These are phyloP conservation scores for Drosophila borborema DNA, from an alignment of 2,888 invertebrate genomes.

Conservation along the genomic window DNA sequence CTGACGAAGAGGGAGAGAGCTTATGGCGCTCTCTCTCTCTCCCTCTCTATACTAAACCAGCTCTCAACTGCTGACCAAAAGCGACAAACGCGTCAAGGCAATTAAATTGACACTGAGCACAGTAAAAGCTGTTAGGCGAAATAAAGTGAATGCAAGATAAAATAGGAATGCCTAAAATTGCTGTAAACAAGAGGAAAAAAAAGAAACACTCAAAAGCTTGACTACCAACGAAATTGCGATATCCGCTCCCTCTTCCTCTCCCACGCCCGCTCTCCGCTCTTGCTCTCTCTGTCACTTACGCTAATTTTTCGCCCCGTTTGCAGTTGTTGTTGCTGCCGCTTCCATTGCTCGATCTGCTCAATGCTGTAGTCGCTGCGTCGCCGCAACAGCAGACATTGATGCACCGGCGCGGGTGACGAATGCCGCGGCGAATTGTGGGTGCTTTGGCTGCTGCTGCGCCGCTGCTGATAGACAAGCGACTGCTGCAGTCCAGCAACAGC, in stretches of 20 bases:
- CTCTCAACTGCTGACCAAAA: constrained; percentile 37
- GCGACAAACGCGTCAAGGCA: constrained; percentile 42
- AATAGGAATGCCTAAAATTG: constrained; percentile 11
- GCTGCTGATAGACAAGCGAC: constrained; percentile 72
- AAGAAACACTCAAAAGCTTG: constrained; percentile 29
- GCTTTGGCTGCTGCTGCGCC: constrained; percentile 52
- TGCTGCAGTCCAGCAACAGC: constrained; percentile 60
- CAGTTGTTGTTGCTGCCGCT: constrained; percentile 63
- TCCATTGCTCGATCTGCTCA: constrained; percentile 76
- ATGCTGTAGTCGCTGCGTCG: constrained; percentile 81
- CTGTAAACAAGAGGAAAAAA: constrained; percentile 1
- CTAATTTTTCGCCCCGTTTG: constrained; percentile 67
- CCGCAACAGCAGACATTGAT: constrained; percentile 78
- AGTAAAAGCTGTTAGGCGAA: constrained; percentile 35
- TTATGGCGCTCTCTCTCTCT: constrained; percentile 7
- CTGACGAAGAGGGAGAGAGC: constrained; percentile 6
- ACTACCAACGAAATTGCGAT: neutral
- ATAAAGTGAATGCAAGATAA: constrained; percentile 29
- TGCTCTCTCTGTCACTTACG: constrained; percentile 49
- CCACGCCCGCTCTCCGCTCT: too few relatives aligned
- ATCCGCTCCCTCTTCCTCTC: neutral
- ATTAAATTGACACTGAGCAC: constrained; percentile 39
- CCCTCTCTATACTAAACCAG: neutral
- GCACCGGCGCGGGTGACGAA: constrained; percentile 68
- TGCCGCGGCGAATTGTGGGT: constrained; percentile 66